Evolutionary conservation across 92 coral and sea anemone species (phyloP), one percentile per base, ranked within the genome.

Genomic region (Phymanthus crucifer): DNA sequence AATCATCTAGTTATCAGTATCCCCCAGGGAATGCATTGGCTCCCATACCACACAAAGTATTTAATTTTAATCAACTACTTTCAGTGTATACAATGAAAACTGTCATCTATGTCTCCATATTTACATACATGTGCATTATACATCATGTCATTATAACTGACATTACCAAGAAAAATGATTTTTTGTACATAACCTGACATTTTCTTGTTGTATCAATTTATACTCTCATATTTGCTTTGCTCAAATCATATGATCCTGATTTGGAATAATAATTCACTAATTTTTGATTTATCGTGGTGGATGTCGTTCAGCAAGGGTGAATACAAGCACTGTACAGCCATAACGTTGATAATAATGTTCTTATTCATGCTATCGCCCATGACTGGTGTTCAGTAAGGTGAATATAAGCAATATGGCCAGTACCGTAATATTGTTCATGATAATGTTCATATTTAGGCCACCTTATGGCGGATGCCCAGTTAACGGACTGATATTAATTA

Each of bases 11-110:
- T 23, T 16, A 32, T 80, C 56, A 71, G 12, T 9, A 46, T 70
- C 70, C 84, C 52, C 7, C 40, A 75, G 83, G 83, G 24, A 75
- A 56, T 71, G 7, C 40, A 18, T 23, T 23, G 36, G 12, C 29
- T 76, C 40, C 33, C 56, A 78, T 78, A 75, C 43, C 50, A 38
- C 67, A 38, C 67, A 38, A 66, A 78, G 66, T 10, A 66, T 57
- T 78, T 40, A 45, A 45, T 34, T 66, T 78, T 33, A 38, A 78
- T 37, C 73, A 67, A 57, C 40, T 27, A 78, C 18, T 32, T 23
- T 43, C 29, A 37, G 40, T 66, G 16, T 18, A 66, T 10, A 78
- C 64, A 45, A 46, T 19, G 67, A 66, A 61, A 61, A 27, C 27
- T 61, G 68, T 61, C 68, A 27, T 58, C 7, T 27, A 29, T 14